Evolutionary conservation across 2,797 vertebrate genomes (phyloP).

Genomic region (Microchirus variegatus): DNA sequence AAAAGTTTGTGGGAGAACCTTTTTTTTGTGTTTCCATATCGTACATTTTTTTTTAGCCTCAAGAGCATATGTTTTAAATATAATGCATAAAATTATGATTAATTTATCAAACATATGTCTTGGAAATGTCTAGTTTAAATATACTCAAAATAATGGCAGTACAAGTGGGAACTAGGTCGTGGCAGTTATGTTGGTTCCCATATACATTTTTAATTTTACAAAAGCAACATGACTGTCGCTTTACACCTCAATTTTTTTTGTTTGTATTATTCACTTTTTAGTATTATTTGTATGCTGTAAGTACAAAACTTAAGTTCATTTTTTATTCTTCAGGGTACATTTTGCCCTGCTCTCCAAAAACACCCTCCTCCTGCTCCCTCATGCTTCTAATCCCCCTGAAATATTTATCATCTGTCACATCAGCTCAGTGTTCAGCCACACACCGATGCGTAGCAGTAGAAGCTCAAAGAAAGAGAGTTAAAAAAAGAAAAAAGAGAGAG

Average conservation of each 20-base stretch:
- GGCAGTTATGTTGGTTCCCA: too few species aligned
- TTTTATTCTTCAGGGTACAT: slow-evolving; percentile 49
- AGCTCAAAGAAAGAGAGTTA: slow-evolving; percentile 31
- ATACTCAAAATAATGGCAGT: too few species aligned
- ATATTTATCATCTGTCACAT: slow-evolving; percentile 82
- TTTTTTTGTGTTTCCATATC: too few species aligned
- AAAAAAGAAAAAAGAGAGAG: not conserved
- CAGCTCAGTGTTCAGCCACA: slow-evolving; percentile 64
- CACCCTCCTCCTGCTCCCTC: slow-evolving; percentile 24
- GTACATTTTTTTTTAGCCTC: too few species aligned
- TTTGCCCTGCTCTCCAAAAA: slow-evolving; percentile 31
- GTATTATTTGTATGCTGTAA: slow-evolving; percentile 1
- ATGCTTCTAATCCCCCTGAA: slow-evolving; percentile 73
- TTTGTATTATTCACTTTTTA: slow-evolving; percentile 1
- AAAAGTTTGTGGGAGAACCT: too few species aligned
- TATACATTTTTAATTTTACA: too few species aligned
- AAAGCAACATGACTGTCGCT: not conserved
- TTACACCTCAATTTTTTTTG: slow-evolving; percentile 2
- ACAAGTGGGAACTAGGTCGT: too few species aligned
- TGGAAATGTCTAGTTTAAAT: too few species aligned
- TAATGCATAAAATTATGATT: too few species aligned
- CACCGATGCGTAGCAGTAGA: slow-evolving; percentile 55
- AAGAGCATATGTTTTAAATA: too few species aligned
- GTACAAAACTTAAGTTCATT: slow-evolving; percentile 24
- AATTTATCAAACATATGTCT: too few species aligned